Percentiles rank a stretch among this genome's conserved stretches.
These are phyloP conservation scores for Ethmia dodecea DNA, from an alignment of 2,888 invertebrate species.

Conservation along the genomic window DNA sequence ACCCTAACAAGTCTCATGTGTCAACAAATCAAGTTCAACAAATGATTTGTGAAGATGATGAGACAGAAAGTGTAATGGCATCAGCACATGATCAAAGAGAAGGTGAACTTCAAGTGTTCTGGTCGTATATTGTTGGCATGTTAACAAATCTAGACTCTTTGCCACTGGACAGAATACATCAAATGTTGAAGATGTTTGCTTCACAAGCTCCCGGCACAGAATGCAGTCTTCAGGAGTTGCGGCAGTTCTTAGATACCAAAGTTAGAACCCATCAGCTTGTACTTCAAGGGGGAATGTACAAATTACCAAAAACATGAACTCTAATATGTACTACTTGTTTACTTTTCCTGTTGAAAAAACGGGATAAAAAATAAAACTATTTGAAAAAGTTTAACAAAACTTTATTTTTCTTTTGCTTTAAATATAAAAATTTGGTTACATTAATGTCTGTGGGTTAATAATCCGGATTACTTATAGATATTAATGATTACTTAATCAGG, in stretches of 20 bases:
- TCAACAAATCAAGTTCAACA: slow-evolving; percentile 75
- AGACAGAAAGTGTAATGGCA: slow-evolving; percentile 95
- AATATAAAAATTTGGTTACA: slow-evolving; percentile 65
- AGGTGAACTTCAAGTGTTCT: slow-evolving; percentile 95
- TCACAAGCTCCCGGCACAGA: slow-evolving; percentile 94
- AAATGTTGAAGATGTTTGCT: slow-evolving; percentile 98
- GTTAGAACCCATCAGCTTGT: slow-evolving; percentile 93
- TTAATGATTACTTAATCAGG: slow-evolving; percentile 28
- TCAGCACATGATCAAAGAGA: slow-evolving; percentile 96
- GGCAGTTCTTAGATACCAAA: slow-evolving; percentile 94
- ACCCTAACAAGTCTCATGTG: slow-evolving; percentile 73
- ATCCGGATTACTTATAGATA: slow-evolving; percentile 42
- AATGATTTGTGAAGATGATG: slow-evolving; percentile 91
- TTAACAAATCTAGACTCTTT: slow-evolving; percentile 95
- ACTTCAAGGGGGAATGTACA: slow-evolving; percentile 91
- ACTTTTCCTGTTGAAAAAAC: too few species aligned
- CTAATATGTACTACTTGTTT: too few species aligned
- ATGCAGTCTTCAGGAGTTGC: slow-evolving; percentile 91
- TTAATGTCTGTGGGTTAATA: slow-evolving; percentile 59
- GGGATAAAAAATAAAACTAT: slow-evolving; percentile 25
- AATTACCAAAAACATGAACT: slow-evolving; percentile 82
- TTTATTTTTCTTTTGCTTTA: slow-evolving; percentile 56
- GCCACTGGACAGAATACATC: slow-evolving; percentile 94
- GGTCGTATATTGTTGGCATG: slow-evolving; percentile 99
- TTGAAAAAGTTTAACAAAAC: slow-evolving; percentile 51